These are phyloP conservation scores for Lagorchestes hirsutus DNA, from an alignment of 2,797 vertebrate genomes.

Conservation along the genomic window DNA sequence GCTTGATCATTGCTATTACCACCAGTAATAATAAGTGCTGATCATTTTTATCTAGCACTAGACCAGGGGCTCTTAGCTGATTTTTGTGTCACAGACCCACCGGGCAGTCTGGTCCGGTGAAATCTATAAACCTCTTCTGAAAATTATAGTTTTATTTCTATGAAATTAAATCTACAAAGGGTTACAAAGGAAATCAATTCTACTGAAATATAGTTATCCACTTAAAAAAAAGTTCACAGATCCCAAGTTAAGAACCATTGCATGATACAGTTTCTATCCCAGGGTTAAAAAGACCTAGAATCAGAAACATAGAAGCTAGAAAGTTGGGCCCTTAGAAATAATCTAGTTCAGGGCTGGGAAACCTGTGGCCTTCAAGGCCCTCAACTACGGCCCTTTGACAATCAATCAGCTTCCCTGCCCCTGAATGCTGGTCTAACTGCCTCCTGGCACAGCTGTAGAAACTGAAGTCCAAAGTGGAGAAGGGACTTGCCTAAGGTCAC, in stretches of 20 bases:
- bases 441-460: slow-evolving; percentile 38
- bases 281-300: neutral
- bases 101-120: neutral
- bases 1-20: neutral
- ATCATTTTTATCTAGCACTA: neutral
- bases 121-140: neutral
- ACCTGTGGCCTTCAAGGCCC: no score
- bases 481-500: slow-evolving; percentile 32
- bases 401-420: no score
- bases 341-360: neutral
- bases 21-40: neutral
- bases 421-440: neutral
- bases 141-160: neutral
- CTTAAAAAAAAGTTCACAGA: neutral
- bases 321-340: neutral
- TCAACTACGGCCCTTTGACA: no score
- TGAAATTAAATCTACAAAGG: neutral
- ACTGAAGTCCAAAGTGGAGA: neutral
- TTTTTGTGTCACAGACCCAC: neutral
- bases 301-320: neutral
- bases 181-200: neutral
- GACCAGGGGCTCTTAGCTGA: neutral
- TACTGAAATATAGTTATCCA: neutral
- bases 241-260: neutral
- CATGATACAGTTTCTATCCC: neutral